Evolutionary conservation across 2,797 vertebrate genomes (phyloP).

Genomic region (Hapalemur alaotrensis): DNA sequence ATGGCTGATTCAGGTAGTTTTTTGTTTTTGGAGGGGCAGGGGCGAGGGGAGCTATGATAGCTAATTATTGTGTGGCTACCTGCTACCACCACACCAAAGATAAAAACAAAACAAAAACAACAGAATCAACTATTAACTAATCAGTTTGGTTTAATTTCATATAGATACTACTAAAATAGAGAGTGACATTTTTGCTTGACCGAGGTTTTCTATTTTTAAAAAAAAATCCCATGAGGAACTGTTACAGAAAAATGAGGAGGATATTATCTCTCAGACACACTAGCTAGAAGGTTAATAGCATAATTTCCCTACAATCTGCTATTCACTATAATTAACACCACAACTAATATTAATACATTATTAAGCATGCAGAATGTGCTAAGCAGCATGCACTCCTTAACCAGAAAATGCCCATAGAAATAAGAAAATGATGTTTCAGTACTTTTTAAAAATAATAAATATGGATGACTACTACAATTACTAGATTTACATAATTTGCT

Average conservation of each 20-base stretch:
- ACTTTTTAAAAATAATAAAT: background rate
- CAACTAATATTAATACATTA: slow-evolving; percentile 9
- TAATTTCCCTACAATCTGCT: background rate
- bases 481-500: background rate
- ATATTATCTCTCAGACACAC: background rate
- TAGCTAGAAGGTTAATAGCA: slow-evolving; percentile 9
- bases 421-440: background rate
- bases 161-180: background rate
- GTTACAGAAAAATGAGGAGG: background rate
- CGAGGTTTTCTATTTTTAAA: background rate
- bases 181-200: background rate
- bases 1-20: background rate
- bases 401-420: background rate
- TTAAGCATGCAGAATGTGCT: background rate
- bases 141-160: background rate
- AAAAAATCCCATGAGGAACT: background rate
- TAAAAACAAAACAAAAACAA: background rate
- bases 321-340: slow-evolving; percentile 35
- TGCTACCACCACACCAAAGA: background rate
- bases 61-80: background rate
- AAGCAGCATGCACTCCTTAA: background rate
- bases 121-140: background rate
- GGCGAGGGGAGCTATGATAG: background rate
- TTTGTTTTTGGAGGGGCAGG: background rate
- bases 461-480: background rate